A percentile compares a stretch with the other conserved stretches of the same genome.
Evolutionary conservation across 2,113 vertebrate species (phyloP).

Genomic region (Dryoscopus gambensis): DNA sequence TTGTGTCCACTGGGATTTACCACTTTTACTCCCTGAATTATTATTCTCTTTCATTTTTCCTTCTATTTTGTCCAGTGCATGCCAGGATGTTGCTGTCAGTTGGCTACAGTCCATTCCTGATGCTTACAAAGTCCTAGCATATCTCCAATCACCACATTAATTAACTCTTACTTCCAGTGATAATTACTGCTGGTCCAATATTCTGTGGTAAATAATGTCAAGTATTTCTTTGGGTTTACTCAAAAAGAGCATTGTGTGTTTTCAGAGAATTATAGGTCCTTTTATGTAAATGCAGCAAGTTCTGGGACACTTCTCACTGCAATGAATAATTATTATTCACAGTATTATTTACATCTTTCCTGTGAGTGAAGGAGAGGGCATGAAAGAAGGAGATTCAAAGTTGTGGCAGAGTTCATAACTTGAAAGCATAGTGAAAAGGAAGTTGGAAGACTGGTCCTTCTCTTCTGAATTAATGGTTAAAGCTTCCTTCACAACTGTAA

Average conservation of each 20-base stretch:
- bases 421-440: neutral
- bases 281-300: neutral
- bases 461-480: neutral
- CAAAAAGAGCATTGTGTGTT: neutral
- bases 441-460: neutral
- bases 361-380: neutral
- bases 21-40: neutral
- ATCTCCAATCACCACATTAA: neutral
- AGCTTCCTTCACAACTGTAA: neutral
- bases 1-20: neutral
- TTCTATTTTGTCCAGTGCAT: neutral
- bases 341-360: neutral
- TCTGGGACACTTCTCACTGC: neutral
- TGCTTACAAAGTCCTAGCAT: neutral
- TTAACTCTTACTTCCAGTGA: neutral
- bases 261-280: neutral
- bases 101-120: neutral
- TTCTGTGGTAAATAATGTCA: neutral
- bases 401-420: neutral
- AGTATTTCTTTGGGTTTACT: neutral
- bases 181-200: neutral
- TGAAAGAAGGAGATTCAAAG: neutral
- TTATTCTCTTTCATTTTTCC: neutral
- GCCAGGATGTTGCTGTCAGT: neutral
- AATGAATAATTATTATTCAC: neutral